These are phyloP conservation scores for Diorhabda carinulata DNA, from an alignment of 1,140 invertebrate genomes.

Conservation along the genomic window DNA sequence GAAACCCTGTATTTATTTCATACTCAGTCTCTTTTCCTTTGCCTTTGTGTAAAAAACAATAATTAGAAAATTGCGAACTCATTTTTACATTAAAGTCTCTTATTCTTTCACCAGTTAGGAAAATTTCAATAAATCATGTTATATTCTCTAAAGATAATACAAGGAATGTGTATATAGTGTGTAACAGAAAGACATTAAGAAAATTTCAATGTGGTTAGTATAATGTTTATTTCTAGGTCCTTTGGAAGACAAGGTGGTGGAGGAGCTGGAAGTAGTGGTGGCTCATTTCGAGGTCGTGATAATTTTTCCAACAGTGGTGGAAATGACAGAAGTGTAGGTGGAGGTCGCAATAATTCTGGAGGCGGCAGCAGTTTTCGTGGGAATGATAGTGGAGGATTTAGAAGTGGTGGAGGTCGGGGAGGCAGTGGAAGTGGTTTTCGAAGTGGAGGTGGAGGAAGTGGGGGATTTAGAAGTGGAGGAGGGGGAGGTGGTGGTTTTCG, in stretches of 20 bases:
- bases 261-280: neutral
- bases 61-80: too few relatives aligned
- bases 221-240: neutral
- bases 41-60: too few relatives aligned
- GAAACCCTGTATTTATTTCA: too few relatives aligned
- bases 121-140: too few relatives aligned
- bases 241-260: slow-evolving; percentile 5
- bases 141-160: too few relatives aligned
- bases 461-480: slow-evolving; percentile 11
- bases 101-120: too few relatives aligned
- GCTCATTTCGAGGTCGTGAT: slow-evolving; percentile 8
- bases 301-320: neutral
- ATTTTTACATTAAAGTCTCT: too few relatives aligned
- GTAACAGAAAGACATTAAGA: too few relatives aligned
- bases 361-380: slow-evolving; percentile 30
- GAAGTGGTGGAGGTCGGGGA: slow-evolving; percentile 41
- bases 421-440: slow-evolving; percentile 44
- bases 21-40: too few relatives aligned
- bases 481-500: slow-evolving; percentile 5
- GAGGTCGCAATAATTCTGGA: slow-evolving; percentile 13
- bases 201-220: too few relatives aligned
- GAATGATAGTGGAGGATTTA: slow-evolving; percentile 46
- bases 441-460: slow-evolving; percentile 12
- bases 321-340: slow-evolving; percentile 1
- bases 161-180: too few relatives aligned